Percentiles rank a stretch among this genome's conserved stretches.
Evolutionary conservation across 1,140 invertebrate species (phyloP).

Genomic region (Mizuhopecten yessoensis): DNA sequence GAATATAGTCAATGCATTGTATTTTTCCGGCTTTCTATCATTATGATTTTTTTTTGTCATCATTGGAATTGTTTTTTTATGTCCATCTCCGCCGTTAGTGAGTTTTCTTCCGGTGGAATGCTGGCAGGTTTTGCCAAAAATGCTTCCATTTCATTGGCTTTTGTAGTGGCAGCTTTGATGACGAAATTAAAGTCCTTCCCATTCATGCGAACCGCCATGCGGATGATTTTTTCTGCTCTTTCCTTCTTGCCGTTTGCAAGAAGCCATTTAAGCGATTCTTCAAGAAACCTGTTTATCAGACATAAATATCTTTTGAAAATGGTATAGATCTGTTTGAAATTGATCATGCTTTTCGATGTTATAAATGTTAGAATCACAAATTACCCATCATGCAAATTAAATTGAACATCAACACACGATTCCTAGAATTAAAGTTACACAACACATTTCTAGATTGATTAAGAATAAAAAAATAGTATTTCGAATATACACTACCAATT

Average conservation of each 20-base stretch:
- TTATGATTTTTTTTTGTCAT: neutral
- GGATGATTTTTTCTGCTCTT: neutral
- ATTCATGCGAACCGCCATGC: neutral
- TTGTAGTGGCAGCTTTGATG: neutral
- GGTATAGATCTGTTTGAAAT: neutral
- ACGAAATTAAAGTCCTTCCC: neutral
- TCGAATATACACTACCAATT: no score
- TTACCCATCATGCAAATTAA: no score
- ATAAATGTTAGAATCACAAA: neutral
- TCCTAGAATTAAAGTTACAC: no score
- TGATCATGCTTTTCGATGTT: neutral
- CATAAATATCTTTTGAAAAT: no score
- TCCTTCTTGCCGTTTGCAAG: neutral
- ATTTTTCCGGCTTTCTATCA: constrained; percentile 36
- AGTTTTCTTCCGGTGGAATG: neutral
- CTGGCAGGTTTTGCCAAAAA: neutral
- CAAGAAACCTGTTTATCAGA: neutral
- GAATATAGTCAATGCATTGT: constrained; percentile 43
- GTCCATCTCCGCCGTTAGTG: neutral
- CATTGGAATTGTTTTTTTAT: neutral
- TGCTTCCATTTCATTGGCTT: neutral
- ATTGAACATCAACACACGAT: no score
- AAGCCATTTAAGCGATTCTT: neutral
- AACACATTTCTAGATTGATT: no score
- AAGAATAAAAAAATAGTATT: no score